phyloP scores from a whole-genome alignment of 2,113 vertebrate genomes.

The Damaliscus lunatus region DNA sequence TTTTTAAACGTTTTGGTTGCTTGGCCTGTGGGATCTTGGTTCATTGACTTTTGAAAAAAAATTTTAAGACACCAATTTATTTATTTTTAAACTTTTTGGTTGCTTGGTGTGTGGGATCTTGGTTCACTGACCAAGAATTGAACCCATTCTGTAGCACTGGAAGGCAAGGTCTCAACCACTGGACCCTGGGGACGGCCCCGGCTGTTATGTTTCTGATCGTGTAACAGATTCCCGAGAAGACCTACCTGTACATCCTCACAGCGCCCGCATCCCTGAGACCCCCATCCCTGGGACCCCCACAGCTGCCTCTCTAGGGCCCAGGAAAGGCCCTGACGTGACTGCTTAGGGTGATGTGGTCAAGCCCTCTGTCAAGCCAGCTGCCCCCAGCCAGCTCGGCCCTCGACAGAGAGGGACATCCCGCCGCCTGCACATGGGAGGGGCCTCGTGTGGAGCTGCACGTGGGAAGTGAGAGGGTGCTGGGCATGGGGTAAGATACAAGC shows the following conservation, averaged over 20 bases:
- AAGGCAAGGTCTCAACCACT: background rate
- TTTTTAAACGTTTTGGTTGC: background rate
- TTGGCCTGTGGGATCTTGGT: background rate
- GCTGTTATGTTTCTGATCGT: accelerated
- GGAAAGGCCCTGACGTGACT: background rate
- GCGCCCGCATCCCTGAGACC: accelerated
- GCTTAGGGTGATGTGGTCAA: background rate
- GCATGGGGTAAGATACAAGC: accelerated
- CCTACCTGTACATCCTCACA: accelerated
- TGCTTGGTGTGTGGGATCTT: background rate
- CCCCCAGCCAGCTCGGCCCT: accelerated
- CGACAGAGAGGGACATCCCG: accelerated
- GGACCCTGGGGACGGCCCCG: background rate
- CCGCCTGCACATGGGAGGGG: accelerated
- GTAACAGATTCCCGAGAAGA: accelerated
- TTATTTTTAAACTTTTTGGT: background rate
- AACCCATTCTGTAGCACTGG: accelerated
- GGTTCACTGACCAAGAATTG: background rate
- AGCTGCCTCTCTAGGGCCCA: background rate
- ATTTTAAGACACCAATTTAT: background rate
- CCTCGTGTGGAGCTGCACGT: background rate
- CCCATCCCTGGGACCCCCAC: background rate
- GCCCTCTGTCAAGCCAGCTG: background rate
- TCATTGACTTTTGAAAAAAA: background rate
- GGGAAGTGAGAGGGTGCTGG: background rate